Base-by-base conservation (phyloP, 2,888 invertebrate species). In the Sisyra nigra region DNA sequence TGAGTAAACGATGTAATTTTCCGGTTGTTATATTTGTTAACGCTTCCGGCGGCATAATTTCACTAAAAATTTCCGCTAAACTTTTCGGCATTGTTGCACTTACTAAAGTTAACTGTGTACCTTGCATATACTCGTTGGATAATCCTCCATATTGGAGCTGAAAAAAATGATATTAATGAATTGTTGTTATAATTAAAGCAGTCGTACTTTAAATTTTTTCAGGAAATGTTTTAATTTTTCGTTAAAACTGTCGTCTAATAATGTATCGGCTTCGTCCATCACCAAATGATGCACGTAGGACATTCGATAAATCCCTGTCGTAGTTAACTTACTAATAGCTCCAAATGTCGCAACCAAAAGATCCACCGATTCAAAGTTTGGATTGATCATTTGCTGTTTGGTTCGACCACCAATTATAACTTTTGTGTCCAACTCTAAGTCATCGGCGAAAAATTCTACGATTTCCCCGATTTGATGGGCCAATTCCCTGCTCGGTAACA, bases 231-330 rank as follows among this genome's bases (percentile, higher is more conserved):
- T 56, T 3, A 89, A 57, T 53, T 81, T 74, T 0, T 76, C 77
- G 42, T 72, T 73, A 56, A 94, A 96, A 49, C 85, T 86, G 53
- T 87, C 84, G 62, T 96, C 92, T 14, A 93, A 60, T 45, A 96
- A 61, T 0, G 93, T 84, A 58, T 96, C 96, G 0, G 91, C 91
- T 63, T 96, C 96, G 58, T 97, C 96, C 38, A 96, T 57, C 0
- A 94, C 82, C 4, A 92, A 63, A 55, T 84, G 82, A 40, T 74
- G 71, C 0, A 89, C 73, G 51, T 74, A 67, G 14, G 74, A 57
- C 51, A 80, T 67, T 55, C 76, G 75, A 54, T 78, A 85, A 31
- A 89, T 69, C 8, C 77, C 76, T 0, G 75, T 75, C 1, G 81
- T 76, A 0, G 78, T 76, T 40, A 87, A 62, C 66, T 88, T 88